phyloP scores from a whole-genome alignment of 2,797 vertebrate genomes.

The Anguilla marmorata region DNA sequence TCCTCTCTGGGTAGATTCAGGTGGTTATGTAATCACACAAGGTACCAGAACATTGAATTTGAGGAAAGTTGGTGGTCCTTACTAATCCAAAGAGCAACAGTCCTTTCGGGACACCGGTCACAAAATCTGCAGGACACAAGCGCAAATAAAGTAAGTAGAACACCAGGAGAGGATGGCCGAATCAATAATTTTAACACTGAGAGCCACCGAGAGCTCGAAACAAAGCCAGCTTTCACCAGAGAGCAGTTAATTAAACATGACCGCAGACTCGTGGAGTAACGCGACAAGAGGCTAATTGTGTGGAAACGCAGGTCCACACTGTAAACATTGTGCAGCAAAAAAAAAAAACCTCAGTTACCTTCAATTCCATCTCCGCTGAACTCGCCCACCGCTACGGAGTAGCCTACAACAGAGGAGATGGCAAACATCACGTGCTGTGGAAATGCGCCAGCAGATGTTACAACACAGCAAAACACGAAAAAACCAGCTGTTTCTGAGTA shows the following conservation, averaged over 20 bases:
- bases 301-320: not conserved
- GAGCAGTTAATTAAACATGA: conserved; percentile 19
- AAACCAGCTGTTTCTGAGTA: not conserved
- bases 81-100: conserved; percentile 73
- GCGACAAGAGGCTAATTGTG: not conserved
- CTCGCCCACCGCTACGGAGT: conserved; percentile 87
- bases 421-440: conserved; percentile 13
- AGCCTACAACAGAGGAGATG: conserved; percentile 68
- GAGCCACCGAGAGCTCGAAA: not conserved
- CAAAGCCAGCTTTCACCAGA: conserved; percentile 19
- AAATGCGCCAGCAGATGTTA: not conserved
- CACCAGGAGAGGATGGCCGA: not conserved
- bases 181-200: not conserved
- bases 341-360: conserved; percentile 64
- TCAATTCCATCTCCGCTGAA: conserved; percentile 83
- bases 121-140: conserved; percentile 60
- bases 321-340: not conserved
- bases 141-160: not conserved
- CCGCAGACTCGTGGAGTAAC: not conserved
- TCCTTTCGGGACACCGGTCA: conserved; percentile 70
- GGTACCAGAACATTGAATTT: not conserved
- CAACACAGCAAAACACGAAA: not conserved
- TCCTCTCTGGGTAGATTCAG: not conserved
- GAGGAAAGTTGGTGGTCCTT: conserved; percentile 47
- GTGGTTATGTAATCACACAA: not conserved